Base-by-base conservation (phyloP, 2,888 invertebrate species). In the Beris chalybata region DNA sequence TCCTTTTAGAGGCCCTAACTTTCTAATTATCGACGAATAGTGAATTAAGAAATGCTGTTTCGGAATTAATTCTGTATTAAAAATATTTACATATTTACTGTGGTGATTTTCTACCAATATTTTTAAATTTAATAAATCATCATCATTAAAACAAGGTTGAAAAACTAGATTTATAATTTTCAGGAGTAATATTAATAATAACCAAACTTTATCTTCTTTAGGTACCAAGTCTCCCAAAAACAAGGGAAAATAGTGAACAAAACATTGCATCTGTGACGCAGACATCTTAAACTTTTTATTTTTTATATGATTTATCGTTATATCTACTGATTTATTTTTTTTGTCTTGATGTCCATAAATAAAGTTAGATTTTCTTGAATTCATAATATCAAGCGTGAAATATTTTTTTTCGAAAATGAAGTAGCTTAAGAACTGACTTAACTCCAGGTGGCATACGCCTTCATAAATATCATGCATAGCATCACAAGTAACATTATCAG, bases 391-490 rank as follows among this genome's bases (percentile, higher is more conserved):
- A 13, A 68, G 38, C 9, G 61, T 45, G 44, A 68, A 65, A 50
- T 32, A 67, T 64, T 66, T n/a, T n/a, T 65, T 66, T 11, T 48
- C 47, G 44, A 63, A 43, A 43, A 70, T 65, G 52, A 67, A 69
- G 38, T 67, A 55, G 11, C 68, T 15, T 48, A 71, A 65, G 32
- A 71, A 68, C 9, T 58, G 11, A 29, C 56, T 31, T 29, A 71
- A 13, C 58, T 71, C 70, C 29, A 52, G 63, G 32, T 58, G 52
- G 11, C 64, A 64, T 22, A 71, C 53, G 4, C 72, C 72, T 59
- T 72, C 71, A 47, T 68, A 70, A 5, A 71, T 38, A 64, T 73
- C 71, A 54, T 73, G 73, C 59, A 70, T 69, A 15, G 71, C 63
- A 61, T 72, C 73, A 22, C 70, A 63, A 5, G 48, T 15, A 54